A percentile compares a stretch with the other conserved stretches of the same genome.
Conservation (phyloP, 2,113 vertebrate species). For the Sus scrofa region T2T-Sscrofa CM000812.6:151126501-151127000, state of each 20-base stretch:
- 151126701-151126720: not conserved
- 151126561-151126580: not conserved
- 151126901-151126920: not conserved
- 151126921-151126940: not conserved
- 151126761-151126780: not conserved
- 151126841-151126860: not conserved
- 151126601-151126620: not conserved
- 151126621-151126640: not conserved
- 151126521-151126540: not conserved
- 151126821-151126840: not conserved
- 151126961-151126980: not conserved
- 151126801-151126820: not conserved
- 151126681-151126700: not conserved
- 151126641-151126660: not conserved
- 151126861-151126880: not conserved
- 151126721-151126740: accelerated
- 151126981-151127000: not conserved
- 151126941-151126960: not conserved
- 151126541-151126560: accelerated
- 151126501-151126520: not conserved
- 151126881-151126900: too few species aligned
- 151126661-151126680: accelerated
- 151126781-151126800: not conserved
- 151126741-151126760: not conserved
- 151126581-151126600: not conserved